Percentiles rank a stretch among this genome's conserved stretches.
Conservation (phyloP, 2,797 vertebrate genomes). For the Sebastes taczanowskii region DNA sequence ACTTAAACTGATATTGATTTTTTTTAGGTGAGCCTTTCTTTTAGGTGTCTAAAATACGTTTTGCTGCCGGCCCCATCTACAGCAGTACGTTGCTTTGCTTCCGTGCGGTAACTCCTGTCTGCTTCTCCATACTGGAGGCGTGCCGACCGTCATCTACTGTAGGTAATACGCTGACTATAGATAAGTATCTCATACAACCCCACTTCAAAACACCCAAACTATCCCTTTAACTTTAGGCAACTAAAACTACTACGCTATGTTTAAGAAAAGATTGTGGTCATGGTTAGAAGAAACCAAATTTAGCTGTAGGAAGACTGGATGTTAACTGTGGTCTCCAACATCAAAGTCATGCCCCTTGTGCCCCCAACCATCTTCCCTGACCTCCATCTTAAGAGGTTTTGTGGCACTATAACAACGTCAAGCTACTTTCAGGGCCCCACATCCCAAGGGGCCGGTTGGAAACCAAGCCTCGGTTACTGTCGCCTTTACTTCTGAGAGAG, state of each 20-base stretch:
- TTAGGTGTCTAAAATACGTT: no score
- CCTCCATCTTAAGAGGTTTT: slow-evolving; percentile 14
- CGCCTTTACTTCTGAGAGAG: slow-evolving; percentile 5
- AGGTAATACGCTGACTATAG: no score
- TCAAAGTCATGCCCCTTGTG: slow-evolving; percentile 20
- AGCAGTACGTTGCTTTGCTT: no score
- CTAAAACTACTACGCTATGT: background rate
- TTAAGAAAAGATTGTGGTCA: background rate
- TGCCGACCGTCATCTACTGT: no score
- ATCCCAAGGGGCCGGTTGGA: slow-evolving; percentile 6
- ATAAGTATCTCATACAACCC: no score
- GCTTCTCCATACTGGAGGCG: no score
- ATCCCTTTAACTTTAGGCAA: background rate
- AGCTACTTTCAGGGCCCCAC: background rate
- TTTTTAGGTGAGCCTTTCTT: no score
- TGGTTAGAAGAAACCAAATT: slow-evolving; percentile 3
- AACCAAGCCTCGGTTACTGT: slow-evolving; percentile 1
- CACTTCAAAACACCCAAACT: no score
- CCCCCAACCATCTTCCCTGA: slow-evolving; percentile 26
- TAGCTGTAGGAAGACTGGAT: background rate
- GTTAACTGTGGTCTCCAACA: slow-evolving; percentile 11
- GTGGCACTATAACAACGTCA: slow-evolving; percentile 21
- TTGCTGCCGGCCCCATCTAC: no score
- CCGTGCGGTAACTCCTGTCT: no score
- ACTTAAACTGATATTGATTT: no score